A percentile compares a stretch with the other conserved stretches of the same genome.
Conservation (phyloP, 2,113 vertebrate genomes). For the Fukomys damarensis region DNA sequence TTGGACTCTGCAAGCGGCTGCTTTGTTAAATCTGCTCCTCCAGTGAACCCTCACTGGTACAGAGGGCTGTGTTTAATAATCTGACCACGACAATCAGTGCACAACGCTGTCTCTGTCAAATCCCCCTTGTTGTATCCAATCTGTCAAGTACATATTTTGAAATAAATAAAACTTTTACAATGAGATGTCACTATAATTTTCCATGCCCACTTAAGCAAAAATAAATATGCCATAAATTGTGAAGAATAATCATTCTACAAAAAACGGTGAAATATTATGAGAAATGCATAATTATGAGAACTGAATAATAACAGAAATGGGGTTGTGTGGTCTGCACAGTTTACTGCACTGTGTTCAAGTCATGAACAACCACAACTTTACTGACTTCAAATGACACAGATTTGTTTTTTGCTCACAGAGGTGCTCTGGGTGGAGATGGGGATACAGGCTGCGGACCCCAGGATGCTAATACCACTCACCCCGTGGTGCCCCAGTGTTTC, state of each 20-base stretch:
- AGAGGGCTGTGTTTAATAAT: neutral
- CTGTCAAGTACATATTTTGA: neutral
- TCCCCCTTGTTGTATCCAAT: neutral
- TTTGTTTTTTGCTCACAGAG: neutral
- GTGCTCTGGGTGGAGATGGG: neutral
- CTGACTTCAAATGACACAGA: neutral
- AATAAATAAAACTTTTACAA: neutral
- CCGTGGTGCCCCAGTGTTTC: accelerated
- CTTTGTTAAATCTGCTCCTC: neutral
- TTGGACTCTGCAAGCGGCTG: neutral
- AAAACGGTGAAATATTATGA: neutral
- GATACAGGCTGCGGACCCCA: neutral
- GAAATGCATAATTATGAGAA: neutral
- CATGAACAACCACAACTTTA: too few species aligned
- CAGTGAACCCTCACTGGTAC: neutral
- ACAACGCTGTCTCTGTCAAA: accelerated
- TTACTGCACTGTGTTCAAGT: neutral
- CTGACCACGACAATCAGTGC: too few species aligned
- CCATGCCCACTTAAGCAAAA: neutral
- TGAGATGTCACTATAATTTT: neutral
- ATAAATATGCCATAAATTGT: neutral
- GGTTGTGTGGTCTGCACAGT: accelerated
- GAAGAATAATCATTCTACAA: neutral
- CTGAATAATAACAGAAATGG: neutral
- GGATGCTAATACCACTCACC: accelerated